Percentiles rank a stretch among this genome's conserved stretches.
These are phyloP conservation scores for Ovibos moschatus DNA, from an alignment of 2,113 vertebrate species.

Conservation along the genomic window DNA sequence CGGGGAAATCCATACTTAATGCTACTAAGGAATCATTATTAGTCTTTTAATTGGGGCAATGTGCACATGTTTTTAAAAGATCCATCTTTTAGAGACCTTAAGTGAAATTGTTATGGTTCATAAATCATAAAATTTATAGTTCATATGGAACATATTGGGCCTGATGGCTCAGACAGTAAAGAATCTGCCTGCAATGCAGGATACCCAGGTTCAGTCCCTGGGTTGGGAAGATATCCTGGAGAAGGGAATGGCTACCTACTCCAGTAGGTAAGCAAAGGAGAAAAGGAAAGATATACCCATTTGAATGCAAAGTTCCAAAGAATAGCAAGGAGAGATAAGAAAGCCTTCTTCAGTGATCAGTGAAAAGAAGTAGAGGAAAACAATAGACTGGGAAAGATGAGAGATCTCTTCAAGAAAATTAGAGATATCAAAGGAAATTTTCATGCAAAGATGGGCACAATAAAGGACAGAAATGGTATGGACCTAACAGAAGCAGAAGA, in stretches of 20 bases:
- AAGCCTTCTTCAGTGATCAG: not conserved
- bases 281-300: not conserved
- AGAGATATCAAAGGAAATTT: not conserved
- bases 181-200: not conserved
- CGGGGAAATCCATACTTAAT: no score
- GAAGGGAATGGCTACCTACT: not conserved
- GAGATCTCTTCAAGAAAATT: not conserved
- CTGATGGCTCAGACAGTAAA: not conserved
- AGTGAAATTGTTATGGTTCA: not conserved
- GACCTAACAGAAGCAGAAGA: not conserved
- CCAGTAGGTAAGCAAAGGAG: not conserved
- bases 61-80: not conserved
- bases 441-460: not conserved
- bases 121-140: not conserved
- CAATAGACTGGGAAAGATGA: not conserved
- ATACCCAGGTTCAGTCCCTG: not conserved
- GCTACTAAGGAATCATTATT: not conserved
- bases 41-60: not conserved
- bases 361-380: not conserved
- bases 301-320: not conserved
- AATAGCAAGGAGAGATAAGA: not conserved
- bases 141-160: not conserved
- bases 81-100: not conserved
- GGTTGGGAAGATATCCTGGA: not conserved
- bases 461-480: not conserved